Evolutionary conservation across 2,797 vertebrate species (phyloP), one percentile per base, ranked within the genome.

Genomic region (Anas capensis): DNA sequence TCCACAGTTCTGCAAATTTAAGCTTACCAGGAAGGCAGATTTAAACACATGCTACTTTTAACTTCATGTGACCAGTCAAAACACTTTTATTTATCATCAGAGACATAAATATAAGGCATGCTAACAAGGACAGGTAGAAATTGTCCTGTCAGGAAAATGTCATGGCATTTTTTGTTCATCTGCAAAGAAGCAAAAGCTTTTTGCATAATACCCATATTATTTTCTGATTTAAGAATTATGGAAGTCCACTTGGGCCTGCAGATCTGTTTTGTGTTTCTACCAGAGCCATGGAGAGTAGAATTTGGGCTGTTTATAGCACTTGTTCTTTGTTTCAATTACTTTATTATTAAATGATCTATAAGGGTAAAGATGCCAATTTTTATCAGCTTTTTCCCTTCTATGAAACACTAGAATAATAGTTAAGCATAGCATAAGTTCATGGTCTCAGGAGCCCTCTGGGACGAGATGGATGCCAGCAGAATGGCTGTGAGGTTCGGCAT

Each of bases 61-160:
- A 65, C 64, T 89, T 94, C 82, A 13, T 80, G 62, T 69, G 69
- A 92, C 82, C 65, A 90, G 87, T 97, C 88, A 90, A 87, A 92
- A 4, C 58, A 76, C 61, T 96, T 97, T 90, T 91, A 86, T 89
- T 92, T 96, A 68, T 78, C 42, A 24, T 76, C 61, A 57, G 36
- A 91, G 71, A 49, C 61, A 66, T 76, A 95, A 92, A 68, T 82
- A 56, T 89, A 65, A 97, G 92, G 65, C 49, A 2, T 68, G 51
- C 76, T 93, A 93, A 90, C 86, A 92, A 91, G 86, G 82, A 62
- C 49, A 95, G 84, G 79, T 95, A 89, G 91, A 97, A 98, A 97
- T 94, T 33, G 42, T 94, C 77, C 79, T 96, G 95, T 97, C 95
- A 97, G 92, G 95, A 96, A 95, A 89, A 61, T 92, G 71, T 92